Evolutionary conservation across 2,113 vertebrate genomes (phyloP), one percentile per base, ranked within the genome.

Genomic region (Mormoops blainvillei): DNA sequence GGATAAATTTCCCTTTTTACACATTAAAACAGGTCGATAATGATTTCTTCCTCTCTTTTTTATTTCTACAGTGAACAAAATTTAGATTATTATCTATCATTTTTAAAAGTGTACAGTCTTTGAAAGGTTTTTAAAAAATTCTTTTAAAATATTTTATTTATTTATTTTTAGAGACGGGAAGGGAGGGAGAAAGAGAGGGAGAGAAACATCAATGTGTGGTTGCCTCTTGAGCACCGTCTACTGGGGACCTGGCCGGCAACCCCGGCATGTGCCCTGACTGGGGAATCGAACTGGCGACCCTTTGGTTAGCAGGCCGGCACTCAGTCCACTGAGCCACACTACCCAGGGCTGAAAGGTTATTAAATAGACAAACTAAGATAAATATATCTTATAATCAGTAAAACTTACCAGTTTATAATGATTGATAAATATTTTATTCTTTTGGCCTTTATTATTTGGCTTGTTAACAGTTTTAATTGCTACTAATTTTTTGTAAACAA

Each of bases 391-490:
- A 95, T 92, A 98, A 50, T 97, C 87, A 94, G 76, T 97, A 97
- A 98, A 97, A 94, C 91, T 92, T 94, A 94, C 68, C 13, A 50
- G 95, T 81, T 86, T 31, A 81, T 63, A 65, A 92, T 10, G 84
- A 97, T 78, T 96, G 89, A 96, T 97, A 97, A 94, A 74, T 56
- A 91, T 7, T 96, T 58, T 1, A 81, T 93, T 38, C 73, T 92
- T 98, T 97, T 97, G 93, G 63, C 85, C 94, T 94, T 97, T 70
- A 92, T 98, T 97, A 94, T 97, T 94, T 95, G 96, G 94, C 76
- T 94, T 96, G 94, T 94, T 97, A 94, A 95, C 87, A 97, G 96
- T 96, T 98, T 98, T 97, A 97, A 97, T 97, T 96, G 95, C 95
- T 92, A 89, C 50, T 82, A 88, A 96, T 71, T 90, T 98, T 97